phyloP scores from a whole-genome alignment of 2,113 vertebrate genomes.

The Microtus pennsylvanicus region DNA sequence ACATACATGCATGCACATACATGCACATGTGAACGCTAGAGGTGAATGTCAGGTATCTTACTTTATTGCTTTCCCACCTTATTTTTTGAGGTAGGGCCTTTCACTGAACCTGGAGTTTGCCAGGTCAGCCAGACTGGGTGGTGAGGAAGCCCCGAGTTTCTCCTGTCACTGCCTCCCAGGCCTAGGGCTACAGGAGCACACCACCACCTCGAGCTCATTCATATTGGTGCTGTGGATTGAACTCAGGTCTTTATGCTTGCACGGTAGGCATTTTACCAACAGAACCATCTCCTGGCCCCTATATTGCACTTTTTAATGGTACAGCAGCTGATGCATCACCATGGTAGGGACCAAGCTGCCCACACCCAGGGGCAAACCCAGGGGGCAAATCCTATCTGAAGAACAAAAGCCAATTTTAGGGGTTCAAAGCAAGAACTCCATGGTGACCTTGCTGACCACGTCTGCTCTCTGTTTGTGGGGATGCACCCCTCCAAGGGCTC shows the following conservation, averaged over 20 bases:
- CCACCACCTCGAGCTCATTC: too few species aligned
- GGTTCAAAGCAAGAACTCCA: accelerated
- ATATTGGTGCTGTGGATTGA: not conserved
- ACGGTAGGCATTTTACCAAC: not conserved
- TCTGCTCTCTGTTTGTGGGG: not conserved
- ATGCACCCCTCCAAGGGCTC: not conserved
- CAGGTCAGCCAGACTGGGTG: not conserved
- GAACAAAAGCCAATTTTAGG: not conserved
- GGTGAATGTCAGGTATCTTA: too few species aligned
- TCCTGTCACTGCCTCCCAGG: not conserved
- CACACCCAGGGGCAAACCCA: not conserved
- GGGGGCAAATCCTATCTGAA: not conserved
- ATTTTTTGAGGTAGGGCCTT: not conserved
- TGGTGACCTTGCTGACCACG: not conserved
- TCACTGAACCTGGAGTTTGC: not conserved
- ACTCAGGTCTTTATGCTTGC: too few species aligned
- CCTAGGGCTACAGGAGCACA: accelerated
- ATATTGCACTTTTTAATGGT: not conserved
- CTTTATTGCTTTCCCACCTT: not conserved
- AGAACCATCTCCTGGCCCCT: not conserved
- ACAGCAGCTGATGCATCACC: not conserved
- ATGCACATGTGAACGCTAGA: not conserved
- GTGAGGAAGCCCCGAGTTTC: not conserved
- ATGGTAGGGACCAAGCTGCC: not conserved
- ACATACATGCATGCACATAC: too few species aligned